Evolutionary conservation across 2,113 vertebrate species (phyloP).

Genomic region (Turdus rufiventris): DNA sequence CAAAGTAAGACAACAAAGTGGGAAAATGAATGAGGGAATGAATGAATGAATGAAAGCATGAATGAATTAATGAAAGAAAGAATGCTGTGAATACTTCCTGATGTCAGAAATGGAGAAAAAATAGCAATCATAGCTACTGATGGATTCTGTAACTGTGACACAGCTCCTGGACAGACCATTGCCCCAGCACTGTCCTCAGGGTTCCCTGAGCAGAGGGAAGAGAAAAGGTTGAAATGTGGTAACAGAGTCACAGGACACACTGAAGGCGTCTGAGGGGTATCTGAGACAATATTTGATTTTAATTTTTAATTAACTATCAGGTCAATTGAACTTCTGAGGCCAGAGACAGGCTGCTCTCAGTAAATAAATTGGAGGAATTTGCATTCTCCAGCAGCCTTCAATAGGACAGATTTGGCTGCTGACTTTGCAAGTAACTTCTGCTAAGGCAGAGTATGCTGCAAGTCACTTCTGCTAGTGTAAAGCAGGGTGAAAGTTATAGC

Average conservation of each 20-base stretch:
- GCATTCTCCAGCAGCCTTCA: neutral
- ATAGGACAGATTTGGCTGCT: neutral
- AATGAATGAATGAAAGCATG: no score
- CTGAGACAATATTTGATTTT: neutral
- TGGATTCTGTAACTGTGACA: neutral
- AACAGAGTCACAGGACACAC: neutral
- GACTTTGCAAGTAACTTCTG: neutral
- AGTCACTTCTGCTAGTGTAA: neutral
- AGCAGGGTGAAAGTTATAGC: neutral
- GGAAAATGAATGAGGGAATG: neutral
- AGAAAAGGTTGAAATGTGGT: neutral
- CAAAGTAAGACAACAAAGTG: neutral
- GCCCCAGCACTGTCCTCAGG: rapidly evolving
- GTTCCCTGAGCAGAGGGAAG: neutral
- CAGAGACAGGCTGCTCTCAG: neutral
- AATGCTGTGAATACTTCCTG: neutral
- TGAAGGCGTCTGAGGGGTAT: neutral
- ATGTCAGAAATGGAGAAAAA: neutral
- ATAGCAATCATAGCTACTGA: neutral
- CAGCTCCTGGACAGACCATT: neutral
- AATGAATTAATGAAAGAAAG: no score
- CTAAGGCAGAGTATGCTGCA: neutral
- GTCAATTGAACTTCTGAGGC: neutral
- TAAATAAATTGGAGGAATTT: neutral
- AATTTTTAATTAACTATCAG: neutral